Evolutionary conservation across 2,797 vertebrate genomes (phyloP), one percentile per base, ranked within the genome.

Genomic region (Pipistrellus nathusii): DNA sequence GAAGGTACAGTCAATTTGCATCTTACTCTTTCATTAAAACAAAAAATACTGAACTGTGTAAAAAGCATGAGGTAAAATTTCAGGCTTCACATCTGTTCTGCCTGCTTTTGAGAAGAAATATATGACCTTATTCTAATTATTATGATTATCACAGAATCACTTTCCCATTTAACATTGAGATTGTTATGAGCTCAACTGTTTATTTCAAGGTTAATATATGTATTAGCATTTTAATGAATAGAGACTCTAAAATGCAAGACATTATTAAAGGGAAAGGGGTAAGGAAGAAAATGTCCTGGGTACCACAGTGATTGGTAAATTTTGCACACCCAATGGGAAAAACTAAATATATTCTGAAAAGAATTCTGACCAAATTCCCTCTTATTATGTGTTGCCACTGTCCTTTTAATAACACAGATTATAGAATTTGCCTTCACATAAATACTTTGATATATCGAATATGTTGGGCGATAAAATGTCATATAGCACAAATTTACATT

Each of bases 401-500:
- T 75, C 8, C 64, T 84, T 85, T 66, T 93, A 92, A 44, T 23
- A 75, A 71, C 57, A 72, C 30, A 35, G 59, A 92, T 72, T 48
- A 32, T 13, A 71, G 32, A 62, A 44, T 27, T 41, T 84, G n/a
- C 35, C 18, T 88, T 71, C 20, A 92, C 27, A 85, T 66, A 85
- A 88, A 82, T 44, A 62, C 30, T 90, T 71, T 76, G 69, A 73
- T 81, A 85, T 71, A n/a, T n/a, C n/a, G n/a, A n/a, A n/a, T n/a
- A 64, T 32, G 30, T 25, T 59, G 8, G 18, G 69, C 6, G 35
- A 68, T 71, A 68, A 69, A 95, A 84, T 88, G 32, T 55, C 18
- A 46, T 80, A 88, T 9, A 85, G 20, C 23, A 64, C 69, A 94
- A 87, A 85, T 12, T 92, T 38, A 90, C 62, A 69, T 90, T 92